phyloP scores from a whole-genome alignment of 1,140 invertebrate genomes.

The Ceratina calcarata region DNA sequence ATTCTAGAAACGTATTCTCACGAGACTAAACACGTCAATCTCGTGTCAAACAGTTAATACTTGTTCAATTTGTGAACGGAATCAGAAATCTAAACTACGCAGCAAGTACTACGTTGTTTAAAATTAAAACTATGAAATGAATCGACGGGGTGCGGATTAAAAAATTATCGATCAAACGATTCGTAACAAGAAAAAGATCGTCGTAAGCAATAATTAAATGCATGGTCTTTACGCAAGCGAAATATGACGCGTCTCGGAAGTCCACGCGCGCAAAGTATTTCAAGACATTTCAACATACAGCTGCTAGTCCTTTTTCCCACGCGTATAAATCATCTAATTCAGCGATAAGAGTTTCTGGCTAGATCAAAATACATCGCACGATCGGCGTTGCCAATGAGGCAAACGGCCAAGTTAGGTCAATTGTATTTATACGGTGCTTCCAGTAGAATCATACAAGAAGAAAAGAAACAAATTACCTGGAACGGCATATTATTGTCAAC shows the following conservation, averaged over 20 bases:
- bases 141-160: too few species aligned
- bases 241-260: constrained; percentile 48
- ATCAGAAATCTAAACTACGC: not conserved
- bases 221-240: constrained; percentile 6
- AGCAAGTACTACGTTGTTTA: not conserved
- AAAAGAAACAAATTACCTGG: not conserved
- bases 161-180: too few species aligned
- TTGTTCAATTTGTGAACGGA: not conserved
- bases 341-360: constrained; percentile 7
- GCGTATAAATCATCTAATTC: not conserved
- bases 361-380: not conserved
- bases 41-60: not conserved
- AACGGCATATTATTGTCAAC: too few species aligned
- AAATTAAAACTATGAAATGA: not conserved
- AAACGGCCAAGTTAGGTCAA: constrained; percentile 15
- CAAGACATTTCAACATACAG: not conserved
- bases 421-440: constrained; percentile 22
- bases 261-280: constrained; percentile 5
- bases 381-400: constrained; percentile 2
- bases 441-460: not conserved
- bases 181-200: not conserved
- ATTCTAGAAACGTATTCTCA: constrained; percentile 3
- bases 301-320: not conserved
- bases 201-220: constrained; percentile 22
- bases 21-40: constrained; percentile 18